phyloP scores from a whole-genome alignment of 2,797 vertebrate species.

The Pseudochromis fuscus region DNA sequence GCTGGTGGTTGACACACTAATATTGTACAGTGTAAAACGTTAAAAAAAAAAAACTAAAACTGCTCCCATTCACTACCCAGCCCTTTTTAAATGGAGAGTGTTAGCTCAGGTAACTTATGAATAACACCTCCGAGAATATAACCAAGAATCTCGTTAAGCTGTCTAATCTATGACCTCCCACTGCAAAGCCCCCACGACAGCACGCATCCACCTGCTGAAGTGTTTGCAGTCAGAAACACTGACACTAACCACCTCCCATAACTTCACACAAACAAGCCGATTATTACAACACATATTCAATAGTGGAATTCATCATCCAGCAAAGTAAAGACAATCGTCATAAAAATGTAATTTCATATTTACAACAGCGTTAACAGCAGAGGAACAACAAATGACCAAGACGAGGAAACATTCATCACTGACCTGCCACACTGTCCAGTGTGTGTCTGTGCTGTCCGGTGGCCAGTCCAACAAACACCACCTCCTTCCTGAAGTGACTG shows the following conservation, averaged over 20 bases:
- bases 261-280: conserved; percentile 18
- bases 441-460: conserved; percentile 83
- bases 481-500: conserved; percentile 91
- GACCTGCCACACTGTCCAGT: conserved; percentile 92
- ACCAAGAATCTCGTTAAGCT: not conserved
- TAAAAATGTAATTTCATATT: not conserved
- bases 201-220: not conserved
- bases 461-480: conserved; percentile 91
- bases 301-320: not conserved
- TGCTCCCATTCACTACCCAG: not conserved
- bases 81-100: conserved; percentile 11
- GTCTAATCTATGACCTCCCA: conserved; percentile 12
- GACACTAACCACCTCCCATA: too few relatives aligned
- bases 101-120: not conserved
- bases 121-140: not conserved
- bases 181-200: not conserved
- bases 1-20: not conserved
- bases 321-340: conserved; percentile 9
- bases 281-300: conserved; percentile 18
- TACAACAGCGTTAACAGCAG: not conserved
- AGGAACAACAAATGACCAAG: not conserved
- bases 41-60: too few relatives aligned
- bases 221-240: not conserved
- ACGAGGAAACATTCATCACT: conserved; percentile 35
- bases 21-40: not conserved